These are phyloP conservation scores for Brachionus asplanchnoidis DNA, from an alignment of 1,140 invertebrate species.

Conservation along the genomic window DNA sequence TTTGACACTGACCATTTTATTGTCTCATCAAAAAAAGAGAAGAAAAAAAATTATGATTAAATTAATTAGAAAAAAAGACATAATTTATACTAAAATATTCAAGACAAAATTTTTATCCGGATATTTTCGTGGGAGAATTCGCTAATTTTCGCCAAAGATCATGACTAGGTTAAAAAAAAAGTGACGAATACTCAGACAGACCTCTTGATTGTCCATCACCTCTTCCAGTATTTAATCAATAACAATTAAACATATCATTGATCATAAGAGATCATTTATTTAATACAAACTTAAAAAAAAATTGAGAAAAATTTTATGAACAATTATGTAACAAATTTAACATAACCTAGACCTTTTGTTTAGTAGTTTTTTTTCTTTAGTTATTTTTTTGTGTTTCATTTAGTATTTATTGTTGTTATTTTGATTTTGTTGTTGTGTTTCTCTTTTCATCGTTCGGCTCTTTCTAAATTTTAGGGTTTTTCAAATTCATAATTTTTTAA, in stretches of 20 bases:
- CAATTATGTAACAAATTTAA: constrained; percentile 33
- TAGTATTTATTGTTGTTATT: constrained; percentile 14
- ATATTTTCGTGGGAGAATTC: neutral
- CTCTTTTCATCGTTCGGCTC: neutral
- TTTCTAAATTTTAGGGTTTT: neutral
- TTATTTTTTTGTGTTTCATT: constrained; percentile 1
- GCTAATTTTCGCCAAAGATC: neutral
- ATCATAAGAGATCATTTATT: neutral
- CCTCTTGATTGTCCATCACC: neutral
- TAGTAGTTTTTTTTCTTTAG: constrained; percentile 10
- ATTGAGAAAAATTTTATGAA: neutral
- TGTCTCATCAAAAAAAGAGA: neutral
- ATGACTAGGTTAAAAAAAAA: neutral
- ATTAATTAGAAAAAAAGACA: neutral
- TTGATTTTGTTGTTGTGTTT: constrained; percentile 31
- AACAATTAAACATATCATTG: neutral
- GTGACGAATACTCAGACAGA: neutral
- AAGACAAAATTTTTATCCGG: neutral
- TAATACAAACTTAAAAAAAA: neutral
- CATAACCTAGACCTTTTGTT: constrained; percentile 27
- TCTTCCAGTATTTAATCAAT: neutral
- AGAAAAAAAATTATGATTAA: neutral
- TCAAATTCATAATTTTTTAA: constrained; percentile 6
- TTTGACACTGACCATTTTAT: neutral
- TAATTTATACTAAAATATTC: neutral